Percentiles rank a stretch among this genome's conserved stretches.
phyloP scores from a whole-genome alignment of 2,797 vertebrate genomes.

The Syngnathus rostellatus region DNA sequence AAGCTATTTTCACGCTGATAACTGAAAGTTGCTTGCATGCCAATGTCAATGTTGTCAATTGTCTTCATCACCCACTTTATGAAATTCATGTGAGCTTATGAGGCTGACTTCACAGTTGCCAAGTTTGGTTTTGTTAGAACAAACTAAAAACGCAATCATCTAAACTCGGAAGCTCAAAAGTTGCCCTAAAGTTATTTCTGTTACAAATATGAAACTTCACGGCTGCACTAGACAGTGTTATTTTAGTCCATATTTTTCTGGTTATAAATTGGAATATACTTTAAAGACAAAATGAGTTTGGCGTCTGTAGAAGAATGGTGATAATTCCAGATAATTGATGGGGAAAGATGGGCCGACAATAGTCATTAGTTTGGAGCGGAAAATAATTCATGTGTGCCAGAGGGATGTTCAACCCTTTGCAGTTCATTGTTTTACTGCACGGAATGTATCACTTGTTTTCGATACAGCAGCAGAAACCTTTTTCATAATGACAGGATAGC shows the following conservation, averaged over 20 bases:
- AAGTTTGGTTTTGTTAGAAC: background rate
- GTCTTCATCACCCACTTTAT: background rate
- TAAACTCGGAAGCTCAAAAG: background rate
- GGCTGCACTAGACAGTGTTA: background rate
- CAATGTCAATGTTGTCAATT: background rate
- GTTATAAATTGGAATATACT: background rate
- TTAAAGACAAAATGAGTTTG: background rate
- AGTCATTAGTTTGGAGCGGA: background rate
- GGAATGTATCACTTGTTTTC: background rate
- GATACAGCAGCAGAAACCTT: background rate
- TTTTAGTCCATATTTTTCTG: too few species aligned
- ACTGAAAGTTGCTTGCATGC: background rate
- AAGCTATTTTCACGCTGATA: background rate
- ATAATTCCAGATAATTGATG: background rate
- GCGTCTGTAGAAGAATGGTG: background rate
- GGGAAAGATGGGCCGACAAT: background rate
- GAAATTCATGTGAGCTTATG: background rate
- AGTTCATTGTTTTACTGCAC: background rate
- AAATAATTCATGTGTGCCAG: background rate
- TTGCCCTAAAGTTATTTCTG: background rate
- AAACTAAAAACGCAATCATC: background rate
- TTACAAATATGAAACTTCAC: background rate
- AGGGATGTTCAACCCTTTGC: background rate
- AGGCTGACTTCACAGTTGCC: background rate
- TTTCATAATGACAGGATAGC: background rate